Evolutionary conservation across 2,797 vertebrate genomes (phyloP).

Genomic region (Siniperca obscura): DNA sequence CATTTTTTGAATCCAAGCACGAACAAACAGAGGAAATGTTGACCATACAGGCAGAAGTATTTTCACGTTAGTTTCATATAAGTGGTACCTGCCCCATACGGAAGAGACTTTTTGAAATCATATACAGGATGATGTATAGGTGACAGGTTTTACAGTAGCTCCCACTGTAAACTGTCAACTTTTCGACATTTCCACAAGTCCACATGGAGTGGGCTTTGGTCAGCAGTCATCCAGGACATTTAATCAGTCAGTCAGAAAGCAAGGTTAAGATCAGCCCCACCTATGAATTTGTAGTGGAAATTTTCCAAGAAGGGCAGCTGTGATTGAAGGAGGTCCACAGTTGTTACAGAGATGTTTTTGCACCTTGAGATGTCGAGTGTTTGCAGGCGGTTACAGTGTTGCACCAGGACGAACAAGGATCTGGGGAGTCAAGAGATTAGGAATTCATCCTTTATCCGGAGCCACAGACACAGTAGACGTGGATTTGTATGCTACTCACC

Average conservation of each 20-base stretch:
- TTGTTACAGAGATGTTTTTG: conserved; percentile 79
- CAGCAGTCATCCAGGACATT: conserved; percentile 4
- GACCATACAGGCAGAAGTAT: background rate
- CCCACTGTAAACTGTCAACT: conserved; percentile 4
- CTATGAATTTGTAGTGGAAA: conserved; percentile 82
- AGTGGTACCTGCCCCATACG: background rate
- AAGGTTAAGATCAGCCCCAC: conserved; percentile 79
- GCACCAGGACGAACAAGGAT: conserved; percentile 80
- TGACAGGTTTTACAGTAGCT: background rate
- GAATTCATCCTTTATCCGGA: background rate
- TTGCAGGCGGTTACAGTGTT: conserved; percentile 84
- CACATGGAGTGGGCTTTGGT: conserved; percentile 36
- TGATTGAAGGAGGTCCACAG: conserved; percentile 83
- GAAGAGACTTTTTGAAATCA: background rate
- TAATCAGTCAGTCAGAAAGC: conserved; percentile 53
- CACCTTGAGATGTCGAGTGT: conserved; percentile 89
- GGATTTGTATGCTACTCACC: conserved; percentile 69
- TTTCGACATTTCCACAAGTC: conserved; percentile 3
- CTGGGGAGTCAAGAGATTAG: conserved; percentile 64
- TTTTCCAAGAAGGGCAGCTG: conserved; percentile 86
- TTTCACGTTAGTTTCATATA: background rate
- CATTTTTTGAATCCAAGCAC: background rate
- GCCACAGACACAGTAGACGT: background rate
- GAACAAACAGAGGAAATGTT: background rate
- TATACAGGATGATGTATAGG: background rate